These are phyloP conservation scores for Picathartes gymnocephalus DNA, from an alignment of 2,113 vertebrate genomes.

Conservation along the genomic window DNA sequence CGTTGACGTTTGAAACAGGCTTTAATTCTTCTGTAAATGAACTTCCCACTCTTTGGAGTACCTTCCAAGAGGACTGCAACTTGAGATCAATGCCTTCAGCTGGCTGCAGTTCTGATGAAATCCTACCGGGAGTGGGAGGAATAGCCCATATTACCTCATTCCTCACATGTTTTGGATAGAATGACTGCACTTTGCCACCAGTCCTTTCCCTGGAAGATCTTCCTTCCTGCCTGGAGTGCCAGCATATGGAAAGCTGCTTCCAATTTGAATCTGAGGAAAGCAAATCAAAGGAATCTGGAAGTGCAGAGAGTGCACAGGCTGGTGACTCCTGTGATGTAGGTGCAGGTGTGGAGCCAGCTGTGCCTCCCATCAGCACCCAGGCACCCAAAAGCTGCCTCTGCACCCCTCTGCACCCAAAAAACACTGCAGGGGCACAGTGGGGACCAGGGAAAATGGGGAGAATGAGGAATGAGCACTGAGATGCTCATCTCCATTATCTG, in stretches of 20 bases:
- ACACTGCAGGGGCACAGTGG: neutral
- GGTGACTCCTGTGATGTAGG: neutral
- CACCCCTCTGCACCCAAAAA: neutral
- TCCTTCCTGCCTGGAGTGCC: neutral
- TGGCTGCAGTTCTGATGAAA: conserved; percentile 47
- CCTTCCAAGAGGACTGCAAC: conserved; percentile 4
- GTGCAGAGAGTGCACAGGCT: neutral
- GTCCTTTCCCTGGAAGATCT: neutral
- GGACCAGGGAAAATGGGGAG: neutral
- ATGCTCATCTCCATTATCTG: neutral
- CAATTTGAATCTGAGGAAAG: neutral
- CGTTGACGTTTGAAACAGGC: neutral
- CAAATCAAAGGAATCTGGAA: neutral
- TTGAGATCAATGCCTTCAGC: conserved; percentile 13
- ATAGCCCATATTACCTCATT: conserved; percentile 1
- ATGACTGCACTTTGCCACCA: neutral
- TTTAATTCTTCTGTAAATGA: conserved; percentile 24
- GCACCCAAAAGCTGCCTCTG: neutral
- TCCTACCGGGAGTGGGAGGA: neutral
- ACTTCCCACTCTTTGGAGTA: neutral
- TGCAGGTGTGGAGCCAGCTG: neutral
- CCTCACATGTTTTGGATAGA: neutral
- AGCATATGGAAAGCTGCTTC: neutral
- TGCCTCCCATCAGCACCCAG: neutral
- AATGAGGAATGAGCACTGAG: neutral